Percentiles rank a stretch among this genome's conserved stretches.
phyloP scores from a whole-genome alignment of 1,140 invertebrate genomes.

The Drosophila seguyi region DNA sequence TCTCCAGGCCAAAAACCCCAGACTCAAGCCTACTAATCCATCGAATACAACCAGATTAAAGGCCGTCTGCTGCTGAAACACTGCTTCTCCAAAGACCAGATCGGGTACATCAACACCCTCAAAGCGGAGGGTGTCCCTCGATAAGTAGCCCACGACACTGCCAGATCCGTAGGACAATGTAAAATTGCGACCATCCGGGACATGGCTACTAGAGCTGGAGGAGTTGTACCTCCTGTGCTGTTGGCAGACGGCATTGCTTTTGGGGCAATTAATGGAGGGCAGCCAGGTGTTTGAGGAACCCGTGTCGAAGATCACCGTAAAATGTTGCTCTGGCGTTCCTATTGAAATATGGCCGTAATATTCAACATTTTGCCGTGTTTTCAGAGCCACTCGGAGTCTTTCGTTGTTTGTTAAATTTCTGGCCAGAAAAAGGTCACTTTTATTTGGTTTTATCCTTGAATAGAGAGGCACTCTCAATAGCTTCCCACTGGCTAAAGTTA shows the following conservation, averaged over 20 bases:
- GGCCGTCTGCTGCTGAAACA: constrained; percentile 94
- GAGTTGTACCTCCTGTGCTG: constrained; percentile 90
- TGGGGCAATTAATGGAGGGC: constrained; percentile 56
- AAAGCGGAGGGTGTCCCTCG: constrained; percentile 91
- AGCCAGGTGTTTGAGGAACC: constrained; percentile 71
- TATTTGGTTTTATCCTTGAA: background rate
- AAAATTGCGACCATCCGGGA: constrained; percentile 95
- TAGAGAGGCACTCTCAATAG: constrained; percentile 32
- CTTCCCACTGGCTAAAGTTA: background rate
- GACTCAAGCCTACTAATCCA: constrained; percentile 97
- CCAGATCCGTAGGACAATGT: constrained; percentile 97
- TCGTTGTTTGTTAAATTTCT: background rate
- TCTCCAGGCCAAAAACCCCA: constrained; percentile 94
- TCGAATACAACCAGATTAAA: constrained; percentile 97
- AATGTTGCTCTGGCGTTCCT: constrained; percentile 94
- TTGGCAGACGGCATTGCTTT: constrained; percentile 51
- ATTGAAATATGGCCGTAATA: constrained; percentile 92
- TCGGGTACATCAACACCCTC: constrained; percentile 88
- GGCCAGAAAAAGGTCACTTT: constrained; percentile 7
- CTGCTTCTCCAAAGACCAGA: constrained; percentile 98
- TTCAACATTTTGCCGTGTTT: constrained; percentile 45
- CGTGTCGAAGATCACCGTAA: constrained; percentile 69
- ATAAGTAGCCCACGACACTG: constrained; percentile 97
- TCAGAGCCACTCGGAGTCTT: constrained; percentile 19
- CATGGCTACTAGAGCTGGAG: constrained; percentile 92